Evolutionary conservation across 2,113 vertebrate species (phyloP).

Genomic region (Crotalus horridus): DNA sequence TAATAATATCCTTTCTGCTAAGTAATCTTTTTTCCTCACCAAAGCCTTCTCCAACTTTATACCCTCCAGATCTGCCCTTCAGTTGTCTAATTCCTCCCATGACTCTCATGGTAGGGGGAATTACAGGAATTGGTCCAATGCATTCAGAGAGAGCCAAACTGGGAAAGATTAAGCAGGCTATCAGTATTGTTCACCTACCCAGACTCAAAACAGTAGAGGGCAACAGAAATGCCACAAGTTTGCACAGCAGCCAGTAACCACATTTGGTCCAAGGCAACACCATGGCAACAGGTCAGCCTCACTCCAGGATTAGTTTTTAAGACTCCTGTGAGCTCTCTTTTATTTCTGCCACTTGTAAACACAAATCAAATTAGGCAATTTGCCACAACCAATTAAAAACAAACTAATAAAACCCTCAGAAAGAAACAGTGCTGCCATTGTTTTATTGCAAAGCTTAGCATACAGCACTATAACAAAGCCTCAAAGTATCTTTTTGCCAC

Average conservation of each 20-base stretch:
- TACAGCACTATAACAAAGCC: not conserved
- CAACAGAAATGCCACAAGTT: not conserved
- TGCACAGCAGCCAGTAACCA: not conserved
- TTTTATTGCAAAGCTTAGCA: not conserved
- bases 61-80: not conserved
- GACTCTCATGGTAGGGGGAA: not conserved
- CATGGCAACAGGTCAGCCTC: not conserved
- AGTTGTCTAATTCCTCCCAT: not conserved
- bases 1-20: not conserved
- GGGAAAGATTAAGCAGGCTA: not conserved
- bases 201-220: not conserved
- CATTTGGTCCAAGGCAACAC: slow-evolving; percentile 12
- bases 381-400: not conserved
- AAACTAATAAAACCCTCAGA: not conserved
- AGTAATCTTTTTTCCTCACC: not conserved
- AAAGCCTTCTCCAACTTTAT: not conserved
- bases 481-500: not conserved
- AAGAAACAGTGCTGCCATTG: fast-evolving
- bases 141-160: not conserved
- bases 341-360: slow-evolving; percentile 12
- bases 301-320: not conserved
- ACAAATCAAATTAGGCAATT: not conserved
- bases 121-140: not conserved
- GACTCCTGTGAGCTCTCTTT: not conserved
- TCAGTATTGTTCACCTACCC: not conserved